Conservation (phyloP, 2,797 vertebrate species). For the Periparus ater region DNA sequence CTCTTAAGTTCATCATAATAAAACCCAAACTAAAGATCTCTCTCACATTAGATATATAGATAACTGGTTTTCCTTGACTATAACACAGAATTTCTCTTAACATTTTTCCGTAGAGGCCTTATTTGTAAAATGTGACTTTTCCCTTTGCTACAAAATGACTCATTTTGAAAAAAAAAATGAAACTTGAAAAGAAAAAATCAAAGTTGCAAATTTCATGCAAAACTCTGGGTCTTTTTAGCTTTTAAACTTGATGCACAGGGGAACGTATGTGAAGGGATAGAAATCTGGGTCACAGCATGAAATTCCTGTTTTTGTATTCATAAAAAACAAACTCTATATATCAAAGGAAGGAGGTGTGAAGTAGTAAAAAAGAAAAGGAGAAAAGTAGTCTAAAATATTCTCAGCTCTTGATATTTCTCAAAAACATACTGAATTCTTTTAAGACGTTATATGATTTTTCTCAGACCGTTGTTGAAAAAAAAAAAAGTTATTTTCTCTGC, state of each 20-base stretch:
- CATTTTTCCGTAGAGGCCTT: neutral
- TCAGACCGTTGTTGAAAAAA: neutral
- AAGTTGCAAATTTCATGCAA: conserved; percentile 61
- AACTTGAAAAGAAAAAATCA: neutral
- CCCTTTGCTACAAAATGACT: conserved; percentile 35
- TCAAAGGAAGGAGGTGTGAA: conserved; percentile 71
- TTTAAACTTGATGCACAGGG: conserved; percentile 68
- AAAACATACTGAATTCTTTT: neutral
- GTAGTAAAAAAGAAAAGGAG: conserved; percentile 60
- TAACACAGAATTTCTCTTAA: neutral
- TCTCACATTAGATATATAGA: neutral
- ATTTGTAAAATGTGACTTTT: neutral
- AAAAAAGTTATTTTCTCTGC: neutral
- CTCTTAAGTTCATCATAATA: neutral
- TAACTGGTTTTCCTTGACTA: neutral
- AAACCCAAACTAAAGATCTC: neutral
- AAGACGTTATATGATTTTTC: neutral
- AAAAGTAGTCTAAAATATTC: conserved; percentile 54
- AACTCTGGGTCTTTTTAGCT: conserved; percentile 52
- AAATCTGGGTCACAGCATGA: conserved; percentile 70
- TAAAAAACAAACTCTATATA: conserved; percentile 63
- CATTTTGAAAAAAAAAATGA: conserved; percentile 40
- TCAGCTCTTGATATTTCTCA: neutral
- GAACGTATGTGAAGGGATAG: conserved; percentile 50
- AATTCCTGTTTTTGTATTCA: conserved; percentile 70